These are phyloP conservation scores for Ornithoptera alexandrae DNA, from an alignment of 2,888 invertebrate species.

Conservation along the genomic window DNA sequence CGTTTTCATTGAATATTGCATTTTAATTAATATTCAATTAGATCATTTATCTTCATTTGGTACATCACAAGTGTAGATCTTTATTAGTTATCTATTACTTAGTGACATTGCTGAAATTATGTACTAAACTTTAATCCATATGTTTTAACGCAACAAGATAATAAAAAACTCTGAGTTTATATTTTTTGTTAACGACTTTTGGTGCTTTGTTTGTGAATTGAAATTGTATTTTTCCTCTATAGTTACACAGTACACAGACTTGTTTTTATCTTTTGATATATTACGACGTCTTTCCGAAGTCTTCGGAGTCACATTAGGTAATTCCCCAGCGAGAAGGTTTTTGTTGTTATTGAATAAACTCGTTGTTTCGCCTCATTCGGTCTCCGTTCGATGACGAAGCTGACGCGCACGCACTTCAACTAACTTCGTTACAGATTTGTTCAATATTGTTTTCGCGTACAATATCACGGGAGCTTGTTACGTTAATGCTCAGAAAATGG, in stretches of 20 bases:
- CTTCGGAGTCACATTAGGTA: constrained; percentile 13
- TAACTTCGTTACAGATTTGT: constrained; percentile 22
- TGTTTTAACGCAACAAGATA: no score
- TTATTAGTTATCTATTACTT: no score
- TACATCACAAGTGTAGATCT: no score
- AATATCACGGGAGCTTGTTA: constrained; percentile 15
- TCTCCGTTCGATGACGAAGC: background rate
- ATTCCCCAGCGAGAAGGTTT: constrained; percentile 7
- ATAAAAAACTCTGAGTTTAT: no score
- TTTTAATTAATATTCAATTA: no score
- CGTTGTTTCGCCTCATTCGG: constrained; percentile 11
- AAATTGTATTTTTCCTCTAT: no score
- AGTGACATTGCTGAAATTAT: background rate
- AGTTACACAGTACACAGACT: background rate
- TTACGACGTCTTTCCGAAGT: constrained; percentile 3
- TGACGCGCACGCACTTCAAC: constrained; percentile 20
- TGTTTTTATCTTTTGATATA: constrained; percentile 12
- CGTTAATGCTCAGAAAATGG: background rate
- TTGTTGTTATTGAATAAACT: constrained; percentile 19
- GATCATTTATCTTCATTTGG: no score
- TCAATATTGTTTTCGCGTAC: constrained; percentile 15
- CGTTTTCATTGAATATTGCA: no score
- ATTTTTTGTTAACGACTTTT: background rate
- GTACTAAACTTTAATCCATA: no score
- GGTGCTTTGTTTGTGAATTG: background rate